Conservation (phyloP, 1,140 invertebrate genomes). For the Hylyphantes graminicola region DNA sequence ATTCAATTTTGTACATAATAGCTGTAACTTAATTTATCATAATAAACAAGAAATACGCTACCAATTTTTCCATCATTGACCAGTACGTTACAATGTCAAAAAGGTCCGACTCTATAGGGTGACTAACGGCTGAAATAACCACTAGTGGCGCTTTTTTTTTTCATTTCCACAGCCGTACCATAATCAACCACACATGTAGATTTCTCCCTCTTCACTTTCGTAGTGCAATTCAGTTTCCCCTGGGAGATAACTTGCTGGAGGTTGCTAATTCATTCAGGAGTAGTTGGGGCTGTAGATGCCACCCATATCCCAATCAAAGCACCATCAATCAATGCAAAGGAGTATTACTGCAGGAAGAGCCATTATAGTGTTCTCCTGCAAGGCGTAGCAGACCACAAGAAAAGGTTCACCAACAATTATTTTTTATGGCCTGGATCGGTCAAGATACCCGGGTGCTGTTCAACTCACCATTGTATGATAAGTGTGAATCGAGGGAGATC, state of each 20-base stretch:
- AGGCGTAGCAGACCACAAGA: not conserved
- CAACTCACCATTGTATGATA: not conserved
- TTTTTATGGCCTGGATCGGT: not conserved
- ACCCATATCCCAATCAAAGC: constrained; percentile 14
- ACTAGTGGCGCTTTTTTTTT: too few relatives aligned
- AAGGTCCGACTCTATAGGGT: too few relatives aligned
- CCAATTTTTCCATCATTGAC: not conserved
- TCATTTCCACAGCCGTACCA: not conserved
- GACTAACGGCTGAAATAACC: not conserved
- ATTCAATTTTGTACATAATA: too few relatives aligned
- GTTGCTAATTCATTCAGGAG: constrained; percentile 61
- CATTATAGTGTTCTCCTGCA: not conserved
- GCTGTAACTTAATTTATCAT: too few relatives aligned
- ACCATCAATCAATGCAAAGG: not conserved
- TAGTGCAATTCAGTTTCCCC: not conserved
- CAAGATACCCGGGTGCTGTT: not conserved
- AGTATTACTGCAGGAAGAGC: not conserved
- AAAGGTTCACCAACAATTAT: not conserved
- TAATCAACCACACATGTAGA: not conserved
- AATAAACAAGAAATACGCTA: too few relatives aligned
- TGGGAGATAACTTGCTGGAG: not conserved
- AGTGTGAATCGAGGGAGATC: not conserved
- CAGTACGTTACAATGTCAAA: not conserved
- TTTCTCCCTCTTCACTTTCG: not conserved
- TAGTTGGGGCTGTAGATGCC: constrained; percentile 68